phyloP scores from a whole-genome alignment of 2,888 invertebrate genomes.

The Petrolisthes cinctipes region DNA sequence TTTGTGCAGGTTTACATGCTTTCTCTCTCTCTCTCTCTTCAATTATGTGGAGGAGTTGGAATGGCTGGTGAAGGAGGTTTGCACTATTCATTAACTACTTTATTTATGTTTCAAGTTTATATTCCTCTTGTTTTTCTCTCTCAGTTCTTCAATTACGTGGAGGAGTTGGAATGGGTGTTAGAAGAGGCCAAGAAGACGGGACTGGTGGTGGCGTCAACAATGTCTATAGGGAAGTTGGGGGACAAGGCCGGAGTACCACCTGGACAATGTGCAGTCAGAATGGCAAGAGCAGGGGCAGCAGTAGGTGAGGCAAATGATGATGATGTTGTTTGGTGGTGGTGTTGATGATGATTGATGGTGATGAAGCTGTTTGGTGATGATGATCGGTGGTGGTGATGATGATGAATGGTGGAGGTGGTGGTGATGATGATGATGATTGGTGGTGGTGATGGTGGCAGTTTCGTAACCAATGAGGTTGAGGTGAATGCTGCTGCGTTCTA shows the following conservation, averaged over 20 bases:
- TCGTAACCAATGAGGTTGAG: too few relatives aligned
- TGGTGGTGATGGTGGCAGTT: slow-evolving; percentile 6
- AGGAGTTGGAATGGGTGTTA: slow-evolving; percentile 71
- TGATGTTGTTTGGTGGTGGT: neutral
- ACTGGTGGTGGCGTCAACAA: slow-evolving; percentile 69
- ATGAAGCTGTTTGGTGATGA: neutral
- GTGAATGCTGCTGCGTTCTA: too few relatives aligned
- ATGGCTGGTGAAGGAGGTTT: too few relatives aligned
- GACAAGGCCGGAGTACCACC: slow-evolving; percentile 69
- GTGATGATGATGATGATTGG: neutral
- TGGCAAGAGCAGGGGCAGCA: slow-evolving; percentile 69
- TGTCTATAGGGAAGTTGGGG: slow-evolving; percentile 70
- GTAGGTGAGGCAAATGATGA: slow-evolving; percentile 50
- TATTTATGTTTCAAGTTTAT: too few relatives aligned
- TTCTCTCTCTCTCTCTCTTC: too few relatives aligned
- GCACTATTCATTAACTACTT: too few relatives aligned
- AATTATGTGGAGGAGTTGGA: too few relatives aligned
- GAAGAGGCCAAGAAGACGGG: slow-evolving; percentile 68
- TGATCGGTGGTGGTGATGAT: neutral
- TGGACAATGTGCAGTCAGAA: slow-evolving; percentile 70
- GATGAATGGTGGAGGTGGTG: too few relatives aligned
- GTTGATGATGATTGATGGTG: neutral
- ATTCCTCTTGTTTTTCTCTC: slow-evolving; percentile 23
- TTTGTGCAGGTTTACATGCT: too few relatives aligned
- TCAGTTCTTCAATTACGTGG: slow-evolving; percentile 70